phyloP scores from a whole-genome alignment of 2,113 vertebrate species.

The Lota lota region DNA sequence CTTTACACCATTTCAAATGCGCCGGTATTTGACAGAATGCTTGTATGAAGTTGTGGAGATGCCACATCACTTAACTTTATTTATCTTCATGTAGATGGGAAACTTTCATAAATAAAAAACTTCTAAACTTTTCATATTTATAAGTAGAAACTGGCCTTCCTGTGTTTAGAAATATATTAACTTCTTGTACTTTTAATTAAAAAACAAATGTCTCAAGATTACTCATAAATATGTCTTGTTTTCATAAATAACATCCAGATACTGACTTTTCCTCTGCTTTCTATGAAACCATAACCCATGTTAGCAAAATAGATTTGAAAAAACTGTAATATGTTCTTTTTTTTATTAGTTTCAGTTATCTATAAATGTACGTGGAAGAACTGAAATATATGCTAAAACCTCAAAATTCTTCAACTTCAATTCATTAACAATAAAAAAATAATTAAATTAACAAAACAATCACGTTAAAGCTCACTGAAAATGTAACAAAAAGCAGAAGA shows the following conservation, averaged over 20 bases:
- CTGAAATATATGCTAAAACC: constrained; percentile 69
- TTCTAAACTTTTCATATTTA: constrained; percentile 72
- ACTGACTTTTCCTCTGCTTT: constrained; percentile 77
- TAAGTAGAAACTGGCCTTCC: constrained; percentile 79
- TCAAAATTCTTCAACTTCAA: constrained; percentile 61
- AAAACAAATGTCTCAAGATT: constrained; percentile 79
- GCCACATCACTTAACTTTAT: constrained; percentile 30
- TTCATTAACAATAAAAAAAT: constrained; percentile 56
- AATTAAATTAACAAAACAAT: constrained; percentile 1
- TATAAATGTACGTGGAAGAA: constrained; percentile 79
- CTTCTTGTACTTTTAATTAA: constrained; percentile 78
- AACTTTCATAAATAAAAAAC: constrained; percentile 78
- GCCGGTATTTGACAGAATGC: constrained; percentile 60
- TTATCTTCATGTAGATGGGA: constrained; percentile 44
- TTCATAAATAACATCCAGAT: constrained; percentile 85
- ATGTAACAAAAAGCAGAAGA: constrained; percentile 56
- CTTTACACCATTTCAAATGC: constrained; percentile 65
- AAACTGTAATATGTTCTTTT: constrained; percentile 76
- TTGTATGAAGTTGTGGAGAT: constrained; percentile 54
- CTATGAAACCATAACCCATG: constrained; percentile 82
- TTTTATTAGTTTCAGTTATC: constrained; percentile 65
- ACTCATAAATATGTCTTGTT: constrained; percentile 81
- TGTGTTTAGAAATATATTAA: constrained; percentile 85
- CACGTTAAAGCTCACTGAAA: constrained; percentile 69
- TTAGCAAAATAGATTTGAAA: constrained; percentile 83